These are phyloP conservation scores for Epistrophe grossulariae DNA, from an alignment of 2,888 invertebrate species.

Conservation along the genomic window DNA sequence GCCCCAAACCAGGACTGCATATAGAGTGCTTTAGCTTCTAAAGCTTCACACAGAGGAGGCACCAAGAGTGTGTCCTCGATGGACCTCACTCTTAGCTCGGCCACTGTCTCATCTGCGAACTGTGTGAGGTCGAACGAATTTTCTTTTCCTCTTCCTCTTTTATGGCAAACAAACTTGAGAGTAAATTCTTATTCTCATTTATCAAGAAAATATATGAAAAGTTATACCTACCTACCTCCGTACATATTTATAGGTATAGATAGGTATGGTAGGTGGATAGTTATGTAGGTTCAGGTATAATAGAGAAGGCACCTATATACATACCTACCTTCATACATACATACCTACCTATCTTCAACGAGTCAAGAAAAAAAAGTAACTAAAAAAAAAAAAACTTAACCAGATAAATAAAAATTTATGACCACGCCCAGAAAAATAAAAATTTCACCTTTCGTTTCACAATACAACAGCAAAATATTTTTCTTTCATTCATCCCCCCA, in stretches of 20 bases:
- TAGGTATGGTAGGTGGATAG: neutral
- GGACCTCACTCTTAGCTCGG: slow-evolving; percentile 50
- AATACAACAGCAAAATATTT: slow-evolving; percentile 75
- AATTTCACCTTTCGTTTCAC: slow-evolving; percentile 74
- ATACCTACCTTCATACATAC: neutral
- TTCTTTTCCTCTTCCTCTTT: slow-evolving; percentile 42
- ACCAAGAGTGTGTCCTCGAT: slow-evolving; percentile 32
- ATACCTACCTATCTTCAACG: neutral
- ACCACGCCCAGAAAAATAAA: slow-evolving; percentile 76
- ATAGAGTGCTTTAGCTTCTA: slow-evolving; percentile 9
- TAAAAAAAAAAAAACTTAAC: slow-evolving; percentile 28
- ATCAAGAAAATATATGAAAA: slow-evolving; percentile 62
- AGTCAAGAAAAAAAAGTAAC: slow-evolving; percentile 1
- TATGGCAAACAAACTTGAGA: slow-evolving; percentile 47
- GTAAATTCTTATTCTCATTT: slow-evolving; percentile 71
- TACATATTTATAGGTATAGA: neutral
- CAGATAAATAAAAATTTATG: slow-evolving; percentile 75
- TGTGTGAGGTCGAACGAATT: slow-evolving; percentile 50
- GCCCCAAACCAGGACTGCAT: neutral
- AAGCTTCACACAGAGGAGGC: slow-evolving; percentile 13
- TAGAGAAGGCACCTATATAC: neutral
- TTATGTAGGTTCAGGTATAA: neutral
- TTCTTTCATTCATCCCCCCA: slow-evolving; percentile 63
- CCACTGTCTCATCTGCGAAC: slow-evolving; percentile 63
- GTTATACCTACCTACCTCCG: neutral